Conservation (phyloP, 2,797 vertebrate species). For the Morelia viridis region DNA sequence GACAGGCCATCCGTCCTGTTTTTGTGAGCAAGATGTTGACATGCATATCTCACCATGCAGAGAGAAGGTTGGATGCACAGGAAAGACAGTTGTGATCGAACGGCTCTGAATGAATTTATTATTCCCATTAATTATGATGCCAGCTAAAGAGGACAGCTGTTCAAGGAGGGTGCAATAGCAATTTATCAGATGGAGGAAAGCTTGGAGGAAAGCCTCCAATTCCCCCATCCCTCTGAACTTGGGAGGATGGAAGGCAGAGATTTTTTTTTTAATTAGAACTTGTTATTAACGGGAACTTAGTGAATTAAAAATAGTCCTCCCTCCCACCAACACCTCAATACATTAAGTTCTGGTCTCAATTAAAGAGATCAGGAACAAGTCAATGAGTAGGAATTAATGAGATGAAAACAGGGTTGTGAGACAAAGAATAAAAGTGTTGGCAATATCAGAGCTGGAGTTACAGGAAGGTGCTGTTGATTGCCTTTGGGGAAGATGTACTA, state of each 20-base stretch:
- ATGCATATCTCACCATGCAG: constrained; percentile 55
- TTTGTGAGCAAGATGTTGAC: constrained; percentile 57
- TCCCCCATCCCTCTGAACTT: constrained; percentile 69
- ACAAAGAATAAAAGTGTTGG: constrained; percentile 48
- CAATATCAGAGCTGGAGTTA: constrained; percentile 40
- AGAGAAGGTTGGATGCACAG: constrained; percentile 56
- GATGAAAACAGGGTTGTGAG: constrained; percentile 69
- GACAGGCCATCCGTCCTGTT: constrained; percentile 48
- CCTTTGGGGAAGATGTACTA: neutral
- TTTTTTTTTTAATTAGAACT: constrained; percentile 77
- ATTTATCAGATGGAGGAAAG: constrained; percentile 67
- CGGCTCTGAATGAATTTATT: constrained; percentile 69
- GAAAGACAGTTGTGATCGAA: constrained; percentile 57
- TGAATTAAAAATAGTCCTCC: constrained; percentile 78
- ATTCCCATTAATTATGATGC: constrained; percentile 75
- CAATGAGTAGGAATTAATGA: constrained; percentile 72
- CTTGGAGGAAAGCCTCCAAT: constrained; percentile 66
- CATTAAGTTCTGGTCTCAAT: constrained; percentile 78
- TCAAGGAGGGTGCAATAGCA: constrained; percentile 66
- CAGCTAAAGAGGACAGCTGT: constrained; percentile 71
- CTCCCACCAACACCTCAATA: constrained; percentile 58
- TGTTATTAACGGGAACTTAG: constrained; percentile 77
- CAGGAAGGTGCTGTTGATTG: neutral
- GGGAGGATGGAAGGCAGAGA: constrained; percentile 68
- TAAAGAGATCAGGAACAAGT: constrained; percentile 77